phyloP scores from a whole-genome alignment of 1,140 invertebrate species.

The Cataglyphis hispanica region DNA sequence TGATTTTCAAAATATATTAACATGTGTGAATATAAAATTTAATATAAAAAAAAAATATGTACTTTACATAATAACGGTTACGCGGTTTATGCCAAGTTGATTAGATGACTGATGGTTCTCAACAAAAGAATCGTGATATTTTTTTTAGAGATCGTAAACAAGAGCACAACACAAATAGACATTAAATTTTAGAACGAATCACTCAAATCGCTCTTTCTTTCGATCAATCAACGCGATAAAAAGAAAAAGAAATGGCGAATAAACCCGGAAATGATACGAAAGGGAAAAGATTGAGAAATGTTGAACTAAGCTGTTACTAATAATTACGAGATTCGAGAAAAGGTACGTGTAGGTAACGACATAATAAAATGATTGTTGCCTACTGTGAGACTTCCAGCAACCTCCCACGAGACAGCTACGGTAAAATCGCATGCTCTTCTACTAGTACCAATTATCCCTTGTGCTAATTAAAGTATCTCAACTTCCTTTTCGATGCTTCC shows the following conservation, averaged over 20 bases:
- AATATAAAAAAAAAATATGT: constrained; percentile 15
- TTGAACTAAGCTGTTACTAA: constrained; percentile 51
- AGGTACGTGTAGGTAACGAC: constrained; percentile 41
- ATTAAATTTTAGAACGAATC: neutral
- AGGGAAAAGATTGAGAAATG: neutral
- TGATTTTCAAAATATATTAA: no score
- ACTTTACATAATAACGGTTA: constrained; percentile 54
- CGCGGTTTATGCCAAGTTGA: constrained; percentile 38
- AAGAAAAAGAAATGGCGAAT: neutral
- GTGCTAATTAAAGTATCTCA: constrained; percentile 45
- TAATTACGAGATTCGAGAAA: constrained; percentile 64
- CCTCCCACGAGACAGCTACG: constrained; percentile 61
- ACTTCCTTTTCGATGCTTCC: constrained; percentile 58
- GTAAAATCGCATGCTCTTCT: constrained; percentile 36
- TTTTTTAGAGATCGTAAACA: neutral
- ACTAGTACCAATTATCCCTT: constrained; percentile 56
- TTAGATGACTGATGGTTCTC: neutral
- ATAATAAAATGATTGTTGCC: constrained; percentile 71
- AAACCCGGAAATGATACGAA: neutral
- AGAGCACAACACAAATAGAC: neutral
- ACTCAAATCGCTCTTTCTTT: neutral
- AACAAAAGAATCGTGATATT: neutral
- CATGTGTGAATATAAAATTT: no score
- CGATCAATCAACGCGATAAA: neutral
- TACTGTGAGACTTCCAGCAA: constrained; percentile 55